Evolutionary conservation across 92 coral and sea anemone genomes (phyloP), one percentile per base, ranked within the genome.

Genomic region (Palythoa grandiflora): DNA sequence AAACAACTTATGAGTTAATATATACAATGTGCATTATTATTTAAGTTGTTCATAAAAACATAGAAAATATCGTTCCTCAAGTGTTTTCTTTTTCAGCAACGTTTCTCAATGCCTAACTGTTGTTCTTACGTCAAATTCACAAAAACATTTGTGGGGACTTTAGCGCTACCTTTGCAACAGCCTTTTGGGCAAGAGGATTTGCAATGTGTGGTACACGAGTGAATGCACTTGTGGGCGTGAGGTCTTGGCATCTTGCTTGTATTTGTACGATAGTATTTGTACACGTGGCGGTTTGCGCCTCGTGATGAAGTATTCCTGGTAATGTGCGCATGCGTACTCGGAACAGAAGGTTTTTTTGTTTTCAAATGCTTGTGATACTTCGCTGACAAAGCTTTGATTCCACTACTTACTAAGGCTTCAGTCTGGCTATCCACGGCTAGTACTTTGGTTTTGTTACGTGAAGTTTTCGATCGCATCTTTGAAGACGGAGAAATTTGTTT

Each of bases 181-280:
- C 10, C 21, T 63, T 52, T 66, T 13, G 86, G 86, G 61, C 86
- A 81, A 3, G 86, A 47, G 20, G 75, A 71, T 37, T 35, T 44
- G 16, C 86, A 81, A 47, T 51, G 38, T 15, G 44, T 66, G 28
- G 15, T 14, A 8, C 75, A 81, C 21, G 39, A 50, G 2, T 13
- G 59, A 20, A 71, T 2, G 59, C 86, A 81, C 40, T 47, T 28
- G 10, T 12, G 44, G 17, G 73, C 17, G 57, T 40, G 55, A 21
- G 20, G 59, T 65, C 38, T 16, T 39, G 12, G 57, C 19, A 7
- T 44, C 51, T 80, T 65, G 48, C 38, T 80, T 11, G 12, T 40
- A 5, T 65, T 70, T 2, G 57, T 38, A 44, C 52, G 70, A n/a
- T 44, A 71, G 76, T 66, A 75, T 12, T 48, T 81, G 61, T 63